These are phyloP conservation scores for Drosophila anomelani DNA, from an alignment of 2,888 invertebrate species.

Conservation along the genomic window DNA sequence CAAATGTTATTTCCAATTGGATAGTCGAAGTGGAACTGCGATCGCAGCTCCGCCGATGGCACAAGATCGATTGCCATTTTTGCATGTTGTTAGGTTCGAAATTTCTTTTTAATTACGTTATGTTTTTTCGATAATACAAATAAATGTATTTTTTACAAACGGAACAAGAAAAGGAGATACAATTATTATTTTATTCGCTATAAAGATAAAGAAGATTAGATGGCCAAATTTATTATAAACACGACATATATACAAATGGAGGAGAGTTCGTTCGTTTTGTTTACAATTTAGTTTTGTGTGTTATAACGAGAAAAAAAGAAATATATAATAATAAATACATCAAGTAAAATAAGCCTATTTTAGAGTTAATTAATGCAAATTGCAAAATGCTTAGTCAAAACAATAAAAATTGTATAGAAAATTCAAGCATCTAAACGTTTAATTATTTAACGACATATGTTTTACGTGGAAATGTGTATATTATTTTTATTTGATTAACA, in stretches of 20 bases:
- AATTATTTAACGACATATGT: constrained; percentile 71
- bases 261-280: constrained; percentile 33
- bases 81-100: constrained; percentile 41
- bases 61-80: constrained; percentile 43
- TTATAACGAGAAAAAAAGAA: constrained; percentile 35
- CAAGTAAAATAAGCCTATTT: constrained; percentile 64
- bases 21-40: constrained; percentile 30
- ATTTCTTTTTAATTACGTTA: constrained; percentile 27
- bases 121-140: constrained; percentile 25
- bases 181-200: constrained; percentile 32
- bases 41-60: constrained; percentile 28
- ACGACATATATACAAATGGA: constrained; percentile 22
- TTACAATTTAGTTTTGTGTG: constrained; percentile 49
- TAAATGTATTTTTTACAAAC: constrained; percentile 38
- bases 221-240: constrained; percentile 52
- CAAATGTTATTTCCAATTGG: constrained; percentile 40
- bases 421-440: constrained; percentile 73
- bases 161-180: not conserved
- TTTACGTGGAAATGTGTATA: constrained; percentile 56
- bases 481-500: constrained; percentile 47
- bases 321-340: constrained; percentile 23
- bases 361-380: constrained; percentile 78
- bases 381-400: constrained; percentile 77
- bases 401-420: constrained; percentile 74
- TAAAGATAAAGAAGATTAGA: constrained; percentile 28